Conservation (phyloP, 2,797 vertebrate species). For the Thripadectes ignobilis region DNA sequence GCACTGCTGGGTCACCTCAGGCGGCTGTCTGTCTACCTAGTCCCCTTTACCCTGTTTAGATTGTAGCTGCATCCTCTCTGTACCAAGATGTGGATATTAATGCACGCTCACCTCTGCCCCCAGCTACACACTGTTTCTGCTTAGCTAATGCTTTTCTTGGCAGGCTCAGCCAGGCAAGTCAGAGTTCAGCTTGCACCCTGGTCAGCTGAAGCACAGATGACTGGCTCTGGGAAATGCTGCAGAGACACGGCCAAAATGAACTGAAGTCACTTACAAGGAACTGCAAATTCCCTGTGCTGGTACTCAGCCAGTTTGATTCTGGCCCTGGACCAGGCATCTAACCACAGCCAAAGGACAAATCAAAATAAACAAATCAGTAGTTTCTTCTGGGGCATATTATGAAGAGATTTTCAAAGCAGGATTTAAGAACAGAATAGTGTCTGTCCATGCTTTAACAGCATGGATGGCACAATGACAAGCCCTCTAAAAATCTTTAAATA, state of each 20-base stretch:
- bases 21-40: not conserved
- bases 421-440: slow-evolving; percentile 1
- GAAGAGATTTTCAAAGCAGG: not conserved
- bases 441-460: not conserved
- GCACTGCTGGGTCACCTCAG: not conserved
- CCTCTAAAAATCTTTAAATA: not conserved
- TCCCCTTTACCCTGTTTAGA: not conserved
- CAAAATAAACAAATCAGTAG: slow-evolving; percentile 39
- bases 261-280: not conserved
- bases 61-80: slow-evolving; percentile 32
- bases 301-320: not conserved
- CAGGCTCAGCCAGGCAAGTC: not conserved
- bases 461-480: not conserved
- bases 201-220: slow-evolving; percentile 37
- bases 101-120: not conserved
- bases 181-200: not conserved
- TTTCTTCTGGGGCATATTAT: not conserved
- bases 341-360: slow-evolving; percentile 41
- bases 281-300: slow-evolving; percentile 38
- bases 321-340: not conserved
- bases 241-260: not conserved
- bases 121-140: not conserved
- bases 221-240: slow-evolving; percentile 23
- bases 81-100: slow-evolving; percentile 5
- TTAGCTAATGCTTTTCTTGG: slow-evolving; percentile 28